These are phyloP conservation scores for Laupala kohalensis DNA, from an alignment of 1,140 invertebrate species.

Conservation along the genomic window DNA sequence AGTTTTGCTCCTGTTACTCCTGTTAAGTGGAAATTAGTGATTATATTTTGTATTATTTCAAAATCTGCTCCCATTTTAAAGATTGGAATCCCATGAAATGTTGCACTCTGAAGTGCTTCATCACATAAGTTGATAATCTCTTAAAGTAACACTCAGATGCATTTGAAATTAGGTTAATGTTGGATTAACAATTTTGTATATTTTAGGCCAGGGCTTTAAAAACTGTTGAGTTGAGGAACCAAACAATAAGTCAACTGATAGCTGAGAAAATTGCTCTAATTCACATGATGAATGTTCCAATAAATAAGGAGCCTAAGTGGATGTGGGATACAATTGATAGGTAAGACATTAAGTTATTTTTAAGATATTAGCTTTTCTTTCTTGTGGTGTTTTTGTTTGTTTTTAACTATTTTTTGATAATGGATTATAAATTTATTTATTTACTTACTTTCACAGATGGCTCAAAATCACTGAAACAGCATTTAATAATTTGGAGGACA, in stretches of 20 bases:
- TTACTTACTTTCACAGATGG: slow-evolving; percentile 7
- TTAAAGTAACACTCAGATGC: too few relatives aligned
- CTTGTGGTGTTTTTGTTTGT: background rate
- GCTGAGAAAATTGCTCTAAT: slow-evolving; percentile 85
- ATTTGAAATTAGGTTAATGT: too few relatives aligned
- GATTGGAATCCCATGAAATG: too few relatives aligned
- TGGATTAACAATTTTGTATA: background rate
- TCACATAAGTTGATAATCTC: too few relatives aligned
- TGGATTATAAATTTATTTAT: background rate
- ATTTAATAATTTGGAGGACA: background rate
- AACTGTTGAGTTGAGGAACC: slow-evolving; percentile 63
- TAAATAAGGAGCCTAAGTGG: slow-evolving; percentile 88
- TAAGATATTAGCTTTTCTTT: too few relatives aligned
- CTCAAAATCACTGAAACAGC: slow-evolving; percentile 1
- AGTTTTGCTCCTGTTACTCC: too few relatives aligned
- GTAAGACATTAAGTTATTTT: too few relatives aligned
- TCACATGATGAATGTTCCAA: slow-evolving; percentile 81
- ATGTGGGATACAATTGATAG: slow-evolving; percentile 50
- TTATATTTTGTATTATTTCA: too few relatives aligned
- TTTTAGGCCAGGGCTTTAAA: slow-evolving; percentile 65
- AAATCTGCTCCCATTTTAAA: too few relatives aligned
- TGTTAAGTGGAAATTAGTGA: too few relatives aligned
- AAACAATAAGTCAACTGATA: slow-evolving; percentile 62
- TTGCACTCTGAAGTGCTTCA: too few relatives aligned
- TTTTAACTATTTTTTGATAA: background rate